These are phyloP conservation scores for Neofelis nebulosa DNA, from an alignment of 2,113 vertebrate genomes.

Conservation along the genomic window DNA sequence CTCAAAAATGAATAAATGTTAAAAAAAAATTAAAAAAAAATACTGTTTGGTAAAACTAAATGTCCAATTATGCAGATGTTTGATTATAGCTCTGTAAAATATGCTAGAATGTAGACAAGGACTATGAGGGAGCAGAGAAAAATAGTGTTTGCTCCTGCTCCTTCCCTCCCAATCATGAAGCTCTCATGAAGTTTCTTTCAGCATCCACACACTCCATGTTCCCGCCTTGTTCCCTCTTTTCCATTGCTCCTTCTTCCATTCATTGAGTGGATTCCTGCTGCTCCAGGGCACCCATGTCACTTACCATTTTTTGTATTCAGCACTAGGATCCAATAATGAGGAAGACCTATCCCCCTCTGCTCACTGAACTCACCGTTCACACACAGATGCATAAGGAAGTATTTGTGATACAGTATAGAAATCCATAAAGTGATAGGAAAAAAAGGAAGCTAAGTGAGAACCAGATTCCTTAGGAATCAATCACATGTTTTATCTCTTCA, in stretches of 20 bases:
- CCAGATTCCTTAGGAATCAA: not conserved
- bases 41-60: slow-evolving; percentile 5
- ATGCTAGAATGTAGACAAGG: not conserved
- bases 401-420: not conserved
- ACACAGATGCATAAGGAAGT: not conserved
- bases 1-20: too few relatives aligned
- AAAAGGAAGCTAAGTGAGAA: not conserved
- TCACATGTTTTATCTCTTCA: not conserved
- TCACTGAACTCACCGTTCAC: not conserved
- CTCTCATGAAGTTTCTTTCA: not conserved
- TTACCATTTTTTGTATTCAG: slow-evolving; percentile 27
- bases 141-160: not conserved
- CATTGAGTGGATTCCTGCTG: not conserved
- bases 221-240: not conserved
- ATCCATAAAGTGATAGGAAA: not conserved
- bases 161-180: not conserved
- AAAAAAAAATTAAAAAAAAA: not conserved
- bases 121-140: not conserved
- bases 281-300: not conserved
- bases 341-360: not conserved
- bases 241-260: not conserved
- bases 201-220: not conserved
- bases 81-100: not conserved
- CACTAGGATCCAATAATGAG: not conserved
- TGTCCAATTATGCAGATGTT: not conserved